Percentiles rank a stretch among this genome's conserved stretches.
Evolutionary conservation across 1,140 invertebrate genomes (phyloP).

Genomic region (Drosophila sturtevanti): DNA sequence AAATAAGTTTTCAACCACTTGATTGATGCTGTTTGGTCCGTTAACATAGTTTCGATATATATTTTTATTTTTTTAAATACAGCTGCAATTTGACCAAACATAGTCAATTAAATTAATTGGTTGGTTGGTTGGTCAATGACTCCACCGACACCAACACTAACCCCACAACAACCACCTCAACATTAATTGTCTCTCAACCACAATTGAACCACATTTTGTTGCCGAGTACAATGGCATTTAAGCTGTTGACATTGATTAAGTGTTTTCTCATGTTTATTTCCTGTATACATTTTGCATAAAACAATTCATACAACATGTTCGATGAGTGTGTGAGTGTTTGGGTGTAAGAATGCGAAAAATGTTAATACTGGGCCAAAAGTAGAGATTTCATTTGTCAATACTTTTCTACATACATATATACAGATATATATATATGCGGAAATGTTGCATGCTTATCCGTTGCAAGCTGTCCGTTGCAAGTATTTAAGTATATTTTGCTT

Average conservation of each 20-base stretch:
- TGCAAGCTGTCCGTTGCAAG: slow-evolving; percentile 23
- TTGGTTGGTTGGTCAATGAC: slow-evolving; percentile 36
- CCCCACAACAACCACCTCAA: background rate
- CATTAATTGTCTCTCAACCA: slow-evolving; percentile 11
- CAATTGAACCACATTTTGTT: slow-evolving; percentile 50
- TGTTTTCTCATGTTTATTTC: slow-evolving; percentile 54
- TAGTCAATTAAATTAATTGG: slow-evolving; percentile 62
- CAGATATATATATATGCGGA: slow-evolving; percentile 35
- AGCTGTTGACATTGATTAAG: slow-evolving; percentile 70
- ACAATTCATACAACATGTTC: slow-evolving; percentile 57
- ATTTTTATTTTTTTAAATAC: slow-evolving; percentile 46
- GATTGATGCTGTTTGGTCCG: no score
- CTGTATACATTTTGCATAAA: slow-evolving; percentile 54
- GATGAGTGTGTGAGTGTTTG: no score
- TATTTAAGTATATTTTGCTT: slow-evolving; percentile 46
- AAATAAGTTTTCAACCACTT: slow-evolving; percentile 5
- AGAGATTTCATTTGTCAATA: slow-evolving; percentile 11
- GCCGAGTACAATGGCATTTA: slow-evolving; percentile 47
- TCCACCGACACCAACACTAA: slow-evolving; percentile 17
- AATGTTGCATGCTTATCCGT: slow-evolving; percentile 51
- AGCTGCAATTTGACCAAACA: slow-evolving; percentile 38
- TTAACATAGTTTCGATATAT: slow-evolving; percentile 62
- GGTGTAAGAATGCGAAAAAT: slow-evolving; percentile 8
- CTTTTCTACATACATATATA: slow-evolving; percentile 49
- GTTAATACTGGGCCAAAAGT: slow-evolving; percentile 32